phyloP scores from a whole-genome alignment of 2,113 vertebrate species.

The Emydura subglobosa region DNA sequence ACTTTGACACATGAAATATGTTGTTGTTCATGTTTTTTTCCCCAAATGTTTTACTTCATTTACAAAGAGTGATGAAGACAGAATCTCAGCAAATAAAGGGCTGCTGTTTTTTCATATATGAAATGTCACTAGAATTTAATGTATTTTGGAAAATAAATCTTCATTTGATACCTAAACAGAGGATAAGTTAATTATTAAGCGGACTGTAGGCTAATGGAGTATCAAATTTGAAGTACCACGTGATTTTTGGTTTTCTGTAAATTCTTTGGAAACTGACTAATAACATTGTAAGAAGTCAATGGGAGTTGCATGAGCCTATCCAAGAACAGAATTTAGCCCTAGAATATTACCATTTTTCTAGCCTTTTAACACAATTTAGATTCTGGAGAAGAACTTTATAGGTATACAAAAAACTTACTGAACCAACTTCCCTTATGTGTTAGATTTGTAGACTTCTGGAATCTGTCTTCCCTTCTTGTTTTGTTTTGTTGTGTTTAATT shows the following conservation, averaged over 20 bases:
- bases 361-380: neutral
- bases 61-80: slow-evolving; percentile 38
- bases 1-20: slow-evolving; percentile 48
- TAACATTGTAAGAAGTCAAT: neutral
- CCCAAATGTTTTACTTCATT: slow-evolving; percentile 15
- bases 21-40: slow-evolving; percentile 19
- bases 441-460: neutral
- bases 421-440: fast-evolving
- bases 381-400: neutral
- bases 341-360: neutral
- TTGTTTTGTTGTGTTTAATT: neutral
- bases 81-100: slow-evolving; percentile 35
- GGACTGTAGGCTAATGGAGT: slow-evolving; percentile 1
- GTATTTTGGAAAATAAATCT: slow-evolving; percentile 27
- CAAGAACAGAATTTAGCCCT: neutral
- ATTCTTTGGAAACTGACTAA: neutral
- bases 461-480: neutral
- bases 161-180: slow-evolving; percentile 21
- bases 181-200: neutral
- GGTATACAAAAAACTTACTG: neutral
- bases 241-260: neutral
- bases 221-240: neutral
- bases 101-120: slow-evolving; percentile 26
- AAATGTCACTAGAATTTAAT: slow-evolving; percentile 41
- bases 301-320: neutral